Evolutionary conservation across 2,113 vertebrate species (phyloP).

Genomic region (Peromyscus leucopus): DNA sequence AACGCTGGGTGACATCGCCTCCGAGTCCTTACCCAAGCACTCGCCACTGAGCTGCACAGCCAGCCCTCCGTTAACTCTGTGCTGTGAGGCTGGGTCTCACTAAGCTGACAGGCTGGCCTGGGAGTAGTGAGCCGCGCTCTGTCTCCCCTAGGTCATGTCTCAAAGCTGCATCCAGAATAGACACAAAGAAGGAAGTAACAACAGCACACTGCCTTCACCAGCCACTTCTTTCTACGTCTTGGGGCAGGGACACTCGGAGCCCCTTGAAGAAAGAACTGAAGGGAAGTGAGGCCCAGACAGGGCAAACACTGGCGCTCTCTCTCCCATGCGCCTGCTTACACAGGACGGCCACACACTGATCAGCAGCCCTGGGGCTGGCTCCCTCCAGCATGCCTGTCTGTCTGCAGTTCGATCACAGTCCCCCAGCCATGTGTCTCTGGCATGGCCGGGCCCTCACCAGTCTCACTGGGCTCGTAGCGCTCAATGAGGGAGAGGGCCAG

Average conservation of each 20-base stretch:
- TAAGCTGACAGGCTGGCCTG: not conserved
- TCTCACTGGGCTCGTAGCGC: conserved; percentile 91
- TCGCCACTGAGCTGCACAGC: not conserved
- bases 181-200: not conserved
- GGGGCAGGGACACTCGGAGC: not conserved
- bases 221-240: not conserved
- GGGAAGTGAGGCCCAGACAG: not conserved
- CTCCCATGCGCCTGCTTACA: not conserved
- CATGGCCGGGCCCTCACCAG: conserved; percentile 86
- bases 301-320: not conserved
- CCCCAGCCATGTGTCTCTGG: not conserved
- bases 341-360: not conserved
- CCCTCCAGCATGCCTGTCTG: not conserved
- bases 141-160: not conserved
- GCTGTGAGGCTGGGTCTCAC: not conserved
- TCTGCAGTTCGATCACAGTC: not conserved
- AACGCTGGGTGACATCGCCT: not conserved
- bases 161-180: not conserved
- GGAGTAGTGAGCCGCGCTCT: too few species aligned
- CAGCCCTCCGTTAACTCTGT: not conserved
- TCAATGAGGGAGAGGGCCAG: conserved; percentile 92
- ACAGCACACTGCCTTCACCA: not conserved
- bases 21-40: not conserved
- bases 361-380: not conserved
- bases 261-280: not conserved